These are phyloP conservation scores for Napeogenes inachia DNA, from an alignment of 2,888 invertebrate genomes.

Conservation along the genomic window DNA sequence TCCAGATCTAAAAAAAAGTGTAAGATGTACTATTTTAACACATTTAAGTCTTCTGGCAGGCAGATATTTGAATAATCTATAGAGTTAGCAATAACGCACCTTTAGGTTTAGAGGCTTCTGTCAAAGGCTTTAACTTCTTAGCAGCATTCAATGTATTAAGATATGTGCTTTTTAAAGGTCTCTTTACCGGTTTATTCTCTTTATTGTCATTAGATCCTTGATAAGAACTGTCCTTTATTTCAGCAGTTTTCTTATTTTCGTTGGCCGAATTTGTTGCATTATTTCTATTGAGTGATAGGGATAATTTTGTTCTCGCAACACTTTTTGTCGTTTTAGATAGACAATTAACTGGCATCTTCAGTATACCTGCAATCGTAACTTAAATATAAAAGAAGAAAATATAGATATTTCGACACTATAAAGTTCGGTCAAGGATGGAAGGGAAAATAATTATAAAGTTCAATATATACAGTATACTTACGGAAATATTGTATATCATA, in stretches of 20 bases:
- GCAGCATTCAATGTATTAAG: constrained; percentile 63
- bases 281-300: constrained; percentile 65
- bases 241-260: constrained; percentile 50
- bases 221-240: constrained; percentile 46
- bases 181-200: constrained; percentile 65
- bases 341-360: constrained; percentile 77
- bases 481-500: constrained; percentile 54
- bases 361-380: constrained; percentile 61
- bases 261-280: constrained; percentile 63
- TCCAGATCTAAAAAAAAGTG: constrained; percentile 38
- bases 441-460: constrained; percentile 32
- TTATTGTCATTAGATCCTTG: constrained; percentile 51
- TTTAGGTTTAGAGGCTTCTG: constrained; percentile 48
- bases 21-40: constrained; percentile 1
- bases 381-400: constrained; percentile 26
- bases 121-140: constrained; percentile 63
- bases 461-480: constrained; percentile 50
- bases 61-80: too few relatives aligned
- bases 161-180: constrained; percentile 57
- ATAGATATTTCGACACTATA: constrained; percentile 47
- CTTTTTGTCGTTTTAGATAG: constrained; percentile 65
- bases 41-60: not conserved
- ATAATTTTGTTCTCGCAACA: constrained; percentile 64
- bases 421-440: constrained; percentile 62
- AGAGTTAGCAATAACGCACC: constrained; percentile 39